Evolutionary conservation across 2,113 vertebrate species (phyloP), one percentile per base, ranked within the genome.

Genomic region (Pseudopipra pipra): DNA sequence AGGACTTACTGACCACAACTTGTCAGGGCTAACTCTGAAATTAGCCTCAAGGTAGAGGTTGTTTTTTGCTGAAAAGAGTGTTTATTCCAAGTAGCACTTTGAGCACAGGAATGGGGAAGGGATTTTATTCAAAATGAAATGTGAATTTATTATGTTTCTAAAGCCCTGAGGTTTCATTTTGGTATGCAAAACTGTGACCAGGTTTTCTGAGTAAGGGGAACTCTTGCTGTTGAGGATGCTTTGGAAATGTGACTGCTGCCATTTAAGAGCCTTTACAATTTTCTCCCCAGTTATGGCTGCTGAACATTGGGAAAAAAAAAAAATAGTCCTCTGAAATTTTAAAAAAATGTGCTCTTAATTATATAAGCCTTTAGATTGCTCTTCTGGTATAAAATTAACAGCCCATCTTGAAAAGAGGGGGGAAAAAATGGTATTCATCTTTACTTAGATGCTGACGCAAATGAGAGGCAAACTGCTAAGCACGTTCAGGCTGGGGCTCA

Each of bases 381-480:
- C 59, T 89, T 78, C 63, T 67, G 37, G 90, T 90, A 92, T 58
- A 77, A 92, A 94, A 94, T 92, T 90, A 95, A 92, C 59, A 77
- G 72, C 63, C 70, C 67, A 52, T 96, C 86, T 92, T 96, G 78
- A 74, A 83, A 92, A 73, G 33, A 67, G 28, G 4, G 3, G 2
- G 4, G 2, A 8, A 13, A 46, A 77, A 72, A 41, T 14, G 10
- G 10, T 4, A 88, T 91, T 89, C 21, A 47, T 90, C 79, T 93
- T 95, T 95, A 92, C 96, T 95, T 93, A 94, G 94, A 70, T 0
- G 3, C 31, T 93, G 90, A 95, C 65, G 72, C 92, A 95, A 92
- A 93, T n/a, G 59, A 95, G 83, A 86, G 46, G 68, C 79, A 83
- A 86, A 92, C 59, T 86, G 82, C 75, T 88, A 80, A 90, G 85